These are phyloP conservation scores for Kryphioiulus occultus DNA, from an alignment of 2,888 invertebrate genomes.

Conservation along the genomic window DNA sequence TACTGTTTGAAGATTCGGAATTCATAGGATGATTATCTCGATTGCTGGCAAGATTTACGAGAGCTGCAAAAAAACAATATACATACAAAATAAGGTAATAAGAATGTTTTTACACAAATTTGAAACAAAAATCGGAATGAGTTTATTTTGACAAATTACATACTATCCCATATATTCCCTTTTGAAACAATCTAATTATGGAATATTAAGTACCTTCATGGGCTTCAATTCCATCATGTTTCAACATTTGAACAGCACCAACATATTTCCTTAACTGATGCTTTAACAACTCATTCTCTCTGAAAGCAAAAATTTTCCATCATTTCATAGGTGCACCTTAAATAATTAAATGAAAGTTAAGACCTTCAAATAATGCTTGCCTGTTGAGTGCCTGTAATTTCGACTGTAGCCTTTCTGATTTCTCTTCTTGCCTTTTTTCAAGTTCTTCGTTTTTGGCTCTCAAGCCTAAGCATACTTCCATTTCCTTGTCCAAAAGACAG, in stretches of 20 bases:
- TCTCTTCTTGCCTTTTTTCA: conserved; percentile 60
- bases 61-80: not conserved
- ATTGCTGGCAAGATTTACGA: conserved; percentile 44
- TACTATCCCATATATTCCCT: conserved; percentile 60
- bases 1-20: conserved; percentile 54
- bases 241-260: conserved; percentile 85
- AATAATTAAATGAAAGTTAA: not conserved
- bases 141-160: not conserved
- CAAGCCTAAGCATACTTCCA: conserved; percentile 64
- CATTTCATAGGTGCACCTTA: not conserved
- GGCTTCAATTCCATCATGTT: conserved; percentile 66
- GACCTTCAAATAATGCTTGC: conserved; percentile 60
- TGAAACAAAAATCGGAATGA: not conserved
- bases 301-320: conserved; percentile 62
- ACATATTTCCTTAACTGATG: conserved; percentile 86
- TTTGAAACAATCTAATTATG: conserved; percentile 63
- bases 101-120: not conserved
- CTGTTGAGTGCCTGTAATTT: conserved; percentile 72
- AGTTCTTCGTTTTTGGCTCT: conserved; percentile 67
- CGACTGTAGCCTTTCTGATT: conserved; percentile 62
- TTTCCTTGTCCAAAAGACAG: conserved; percentile 61
- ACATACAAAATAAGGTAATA: not conserved
- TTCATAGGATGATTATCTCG: conserved; percentile 48
- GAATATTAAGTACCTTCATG: conserved; percentile 59
- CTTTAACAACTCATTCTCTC: conserved; percentile 83